phyloP scores from a whole-genome alignment of 2,797 vertebrate species.

The Morus bassanus region DNA sequence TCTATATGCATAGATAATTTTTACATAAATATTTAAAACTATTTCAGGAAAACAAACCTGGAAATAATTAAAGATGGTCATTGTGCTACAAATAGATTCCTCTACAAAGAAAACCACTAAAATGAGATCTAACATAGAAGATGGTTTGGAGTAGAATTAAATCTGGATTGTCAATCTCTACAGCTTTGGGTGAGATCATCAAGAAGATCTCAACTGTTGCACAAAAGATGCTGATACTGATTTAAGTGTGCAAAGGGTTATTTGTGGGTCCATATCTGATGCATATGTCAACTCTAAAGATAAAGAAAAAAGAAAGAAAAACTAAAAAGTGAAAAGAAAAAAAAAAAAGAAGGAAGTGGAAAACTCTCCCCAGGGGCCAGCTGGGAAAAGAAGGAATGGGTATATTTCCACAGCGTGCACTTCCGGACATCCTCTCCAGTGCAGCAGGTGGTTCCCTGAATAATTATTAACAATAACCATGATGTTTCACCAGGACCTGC shows the following conservation, averaged over 20 bases:
- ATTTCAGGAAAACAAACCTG: background rate
- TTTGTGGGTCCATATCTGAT: background rate
- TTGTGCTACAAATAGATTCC: background rate
- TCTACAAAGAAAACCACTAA: background rate
- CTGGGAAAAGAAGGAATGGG: background rate
- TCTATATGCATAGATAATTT: background rate
- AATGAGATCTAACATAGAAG: background rate
- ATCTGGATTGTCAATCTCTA: background rate
- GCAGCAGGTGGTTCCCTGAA: background rate
- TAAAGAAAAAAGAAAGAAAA: background rate
- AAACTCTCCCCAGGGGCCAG: background rate
- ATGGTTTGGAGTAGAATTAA: background rate
- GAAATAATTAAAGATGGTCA: background rate
- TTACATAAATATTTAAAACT: background rate
- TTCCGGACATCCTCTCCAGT: background rate
- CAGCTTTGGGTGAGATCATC: background rate
- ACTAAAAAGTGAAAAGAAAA: background rate
- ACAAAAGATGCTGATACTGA: background rate
- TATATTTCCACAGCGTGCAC: background rate
- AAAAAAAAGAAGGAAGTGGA: rapidly evolving
- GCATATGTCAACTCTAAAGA: background rate
- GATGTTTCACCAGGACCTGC: background rate
- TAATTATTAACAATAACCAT: background rate
- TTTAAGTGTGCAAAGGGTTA: background rate
- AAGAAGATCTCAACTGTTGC: background rate